phyloP scores from a whole-genome alignment of 1,140 invertebrate genomes.

The Drosophila trapezifrons region DNA sequence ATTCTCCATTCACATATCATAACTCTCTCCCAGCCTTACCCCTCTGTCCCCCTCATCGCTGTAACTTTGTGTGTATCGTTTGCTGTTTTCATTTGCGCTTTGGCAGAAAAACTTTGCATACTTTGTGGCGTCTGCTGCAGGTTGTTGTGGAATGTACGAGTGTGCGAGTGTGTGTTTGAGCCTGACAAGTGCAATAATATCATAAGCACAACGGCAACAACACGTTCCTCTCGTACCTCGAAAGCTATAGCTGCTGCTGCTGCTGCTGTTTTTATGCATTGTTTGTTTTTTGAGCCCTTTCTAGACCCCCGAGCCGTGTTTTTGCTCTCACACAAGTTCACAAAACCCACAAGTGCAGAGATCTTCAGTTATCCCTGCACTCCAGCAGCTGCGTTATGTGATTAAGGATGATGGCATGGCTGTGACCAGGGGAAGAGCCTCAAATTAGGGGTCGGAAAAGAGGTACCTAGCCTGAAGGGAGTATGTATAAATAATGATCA shows the following conservation, averaged over 20 bases:
- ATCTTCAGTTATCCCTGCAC: constrained; percentile 29
- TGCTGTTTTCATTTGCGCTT: constrained; percentile 76
- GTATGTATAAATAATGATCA: neutral
- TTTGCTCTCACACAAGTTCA: constrained; percentile 19
- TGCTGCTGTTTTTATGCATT: constrained; percentile 45
- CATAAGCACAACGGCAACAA: constrained; percentile 64
- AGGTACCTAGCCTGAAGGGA: too few species aligned
- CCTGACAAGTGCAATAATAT: constrained; percentile 79
- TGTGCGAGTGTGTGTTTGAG: constrained; percentile 29
- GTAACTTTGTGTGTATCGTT: constrained; percentile 49
- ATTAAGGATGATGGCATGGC: constrained; percentile 72
- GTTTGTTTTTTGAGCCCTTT: constrained; percentile 31
- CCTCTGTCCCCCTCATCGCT: neutral
- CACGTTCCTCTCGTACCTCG: constrained; percentile 37
- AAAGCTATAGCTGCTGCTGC: constrained; percentile 4
- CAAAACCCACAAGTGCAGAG: constrained; percentile 55
- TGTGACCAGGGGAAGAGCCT: constrained; percentile 26
- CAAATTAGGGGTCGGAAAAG: constrained; percentile 4
- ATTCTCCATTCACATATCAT: constrained; percentile 13
- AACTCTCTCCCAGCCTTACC: neutral
- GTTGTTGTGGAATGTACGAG: constrained; percentile 33
- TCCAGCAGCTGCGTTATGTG: constrained; percentile 69
- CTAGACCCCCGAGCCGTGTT: constrained; percentile 25
- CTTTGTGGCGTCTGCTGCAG: constrained; percentile 63
- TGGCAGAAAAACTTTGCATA: constrained; percentile 80